Conservation (phyloP, 2,888 invertebrate species). For the Philhelius pedissequus region DNA sequence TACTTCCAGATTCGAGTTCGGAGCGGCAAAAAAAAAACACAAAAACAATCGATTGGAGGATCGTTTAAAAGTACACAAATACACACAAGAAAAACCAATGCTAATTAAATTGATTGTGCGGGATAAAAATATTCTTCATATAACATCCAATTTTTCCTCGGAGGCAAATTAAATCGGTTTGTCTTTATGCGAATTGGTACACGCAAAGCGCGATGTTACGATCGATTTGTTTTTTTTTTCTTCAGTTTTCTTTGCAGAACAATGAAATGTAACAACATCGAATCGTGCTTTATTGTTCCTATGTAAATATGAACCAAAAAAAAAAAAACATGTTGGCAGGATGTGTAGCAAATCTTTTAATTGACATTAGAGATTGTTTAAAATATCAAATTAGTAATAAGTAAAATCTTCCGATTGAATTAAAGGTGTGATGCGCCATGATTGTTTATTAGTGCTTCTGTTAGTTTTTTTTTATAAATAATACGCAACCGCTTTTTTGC, state of each 20-base stretch:
- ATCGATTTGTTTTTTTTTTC: conserved; percentile 35
- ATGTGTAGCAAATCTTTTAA: neutral
- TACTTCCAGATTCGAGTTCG: conserved; percentile 28
- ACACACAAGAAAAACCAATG: conserved; percentile 23
- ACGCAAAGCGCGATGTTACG: conserved; percentile 44
- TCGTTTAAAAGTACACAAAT: conserved; percentile 8
- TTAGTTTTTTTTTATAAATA: too few species aligned
- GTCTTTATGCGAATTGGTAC: conserved; percentile 52
- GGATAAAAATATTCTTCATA: conserved; percentile 59
- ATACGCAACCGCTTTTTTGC: too few species aligned
- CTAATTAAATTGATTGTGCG: conserved; percentile 66
- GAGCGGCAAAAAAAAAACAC: neutral
- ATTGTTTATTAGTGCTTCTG: too few species aligned
- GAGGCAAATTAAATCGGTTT: conserved; percentile 54
- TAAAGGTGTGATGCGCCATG: conserved; percentile 1
- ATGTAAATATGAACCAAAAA: neutral
- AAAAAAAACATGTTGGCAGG: neutral
- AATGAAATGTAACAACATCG: neutral
- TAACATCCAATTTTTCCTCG: conserved; percentile 60
- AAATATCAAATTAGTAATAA: neutral
- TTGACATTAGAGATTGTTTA: neutral
- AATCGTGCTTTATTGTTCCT: neutral
- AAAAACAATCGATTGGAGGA: neutral
- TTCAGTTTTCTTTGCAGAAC: neutral
- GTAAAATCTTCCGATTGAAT: conserved; percentile 1